Conservation (phyloP, 1,140 invertebrate genomes). For the Saccostrea echinata region DNA sequence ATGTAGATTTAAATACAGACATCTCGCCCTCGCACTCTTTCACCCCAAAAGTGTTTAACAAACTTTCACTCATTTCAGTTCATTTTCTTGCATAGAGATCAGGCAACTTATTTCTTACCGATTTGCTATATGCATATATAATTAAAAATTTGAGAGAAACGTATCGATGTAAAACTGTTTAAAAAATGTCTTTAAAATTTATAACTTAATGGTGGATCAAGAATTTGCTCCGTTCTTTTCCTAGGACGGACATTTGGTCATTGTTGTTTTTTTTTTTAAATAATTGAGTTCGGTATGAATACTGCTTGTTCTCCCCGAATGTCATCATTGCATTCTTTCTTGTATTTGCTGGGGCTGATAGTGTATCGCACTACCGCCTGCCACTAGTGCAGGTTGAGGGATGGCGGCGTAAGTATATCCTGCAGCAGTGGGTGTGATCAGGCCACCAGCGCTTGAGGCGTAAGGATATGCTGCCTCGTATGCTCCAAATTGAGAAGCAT, state of each 20-base stretch:
- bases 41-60: background rate
- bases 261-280: background rate
- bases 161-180: background rate
- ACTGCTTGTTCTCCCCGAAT: background rate
- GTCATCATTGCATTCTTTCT: slow-evolving; percentile 69
- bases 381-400: slow-evolving; percentile 63
- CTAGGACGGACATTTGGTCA: slow-evolving; percentile 17
- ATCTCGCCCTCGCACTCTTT: slow-evolving; percentile 12
- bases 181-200: slow-evolving; percentile 12
- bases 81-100: slow-evolving; percentile 58
- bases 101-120: slow-evolving; percentile 18
- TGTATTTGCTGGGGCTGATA: slow-evolving; percentile 73
- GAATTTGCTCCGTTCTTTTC: background rate
- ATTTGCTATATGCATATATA: slow-evolving; percentile 6
- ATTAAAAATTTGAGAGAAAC: background rate
- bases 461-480: slow-evolving; percentile 64
- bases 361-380: slow-evolving; percentile 64
- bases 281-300: slow-evolving; percentile 25
- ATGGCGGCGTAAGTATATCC: slow-evolving; percentile 72
- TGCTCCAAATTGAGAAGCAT: slow-evolving; percentile 60
- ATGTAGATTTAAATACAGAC: background rate
- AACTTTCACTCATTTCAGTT: background rate
- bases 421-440: slow-evolving; percentile 60
- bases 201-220: background rate
- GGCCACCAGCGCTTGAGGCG: slow-evolving; percentile 59